Conservation (phyloP, 2,888 invertebrate genomes). For the Orthosia incerta region DNA sequence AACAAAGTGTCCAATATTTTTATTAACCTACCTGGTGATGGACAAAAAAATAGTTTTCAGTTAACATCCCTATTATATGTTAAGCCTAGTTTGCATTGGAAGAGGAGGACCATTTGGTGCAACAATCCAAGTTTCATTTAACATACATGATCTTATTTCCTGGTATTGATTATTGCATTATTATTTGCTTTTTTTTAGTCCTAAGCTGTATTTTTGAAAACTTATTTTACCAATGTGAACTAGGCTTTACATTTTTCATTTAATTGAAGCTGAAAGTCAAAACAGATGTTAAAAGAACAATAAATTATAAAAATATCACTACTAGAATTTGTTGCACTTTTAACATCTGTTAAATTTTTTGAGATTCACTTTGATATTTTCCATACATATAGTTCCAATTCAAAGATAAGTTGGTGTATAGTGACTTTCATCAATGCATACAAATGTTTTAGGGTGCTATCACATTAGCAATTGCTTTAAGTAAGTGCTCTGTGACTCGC, state of each 20-base stretch:
- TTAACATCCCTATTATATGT: neutral
- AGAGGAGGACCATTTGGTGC: neutral
- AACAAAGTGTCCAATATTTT: too few species aligned
- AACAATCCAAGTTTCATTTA: neutral
- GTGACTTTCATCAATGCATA: constrained; percentile 23
- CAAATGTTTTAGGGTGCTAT: constrained; percentile 5
- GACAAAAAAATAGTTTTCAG: too few species aligned
- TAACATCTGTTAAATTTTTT: neutral
- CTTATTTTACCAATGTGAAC: constrained; percentile 17
- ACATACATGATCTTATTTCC: neutral
- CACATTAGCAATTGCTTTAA: constrained; percentile 8
- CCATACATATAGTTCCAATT: neutral
- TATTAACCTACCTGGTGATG: too few species aligned
- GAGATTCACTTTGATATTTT: constrained; percentile 27
- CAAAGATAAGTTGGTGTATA: neutral
- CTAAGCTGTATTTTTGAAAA: neutral
- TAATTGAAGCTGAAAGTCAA: constrained; percentile 8
- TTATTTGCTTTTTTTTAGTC: neutral
- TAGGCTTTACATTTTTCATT: neutral
- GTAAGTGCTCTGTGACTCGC: neutral
- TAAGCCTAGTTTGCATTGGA: constrained; percentile 6
- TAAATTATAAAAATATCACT: neutral
- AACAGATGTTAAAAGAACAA: neutral
- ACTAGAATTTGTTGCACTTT: neutral
- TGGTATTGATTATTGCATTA: neutral